A percentile compares a stretch with the other conserved stretches of the same genome.
These are phyloP conservation scores for Bungarus multicinctus DNA, from an alignment of 2,113 vertebrate species.

Conservation along the genomic window DNA sequence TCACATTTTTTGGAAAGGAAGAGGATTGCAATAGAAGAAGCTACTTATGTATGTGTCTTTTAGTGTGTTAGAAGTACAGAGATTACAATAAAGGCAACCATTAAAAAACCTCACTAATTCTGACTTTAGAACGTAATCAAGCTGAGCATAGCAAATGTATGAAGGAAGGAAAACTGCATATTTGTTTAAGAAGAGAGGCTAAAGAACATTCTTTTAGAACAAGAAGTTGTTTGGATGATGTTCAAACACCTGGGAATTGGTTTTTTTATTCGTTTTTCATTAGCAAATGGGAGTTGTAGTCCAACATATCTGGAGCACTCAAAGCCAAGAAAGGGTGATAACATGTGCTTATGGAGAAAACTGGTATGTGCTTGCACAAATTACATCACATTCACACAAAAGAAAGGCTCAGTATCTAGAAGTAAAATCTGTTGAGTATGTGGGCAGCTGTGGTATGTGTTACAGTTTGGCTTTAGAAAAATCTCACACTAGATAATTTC, in stretches of 20 bases:
- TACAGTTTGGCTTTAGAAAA: background rate
- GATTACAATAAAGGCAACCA: background rate
- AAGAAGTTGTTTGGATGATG: background rate
- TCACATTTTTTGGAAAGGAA: background rate
- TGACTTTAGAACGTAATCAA: background rate
- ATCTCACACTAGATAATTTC: background rate
- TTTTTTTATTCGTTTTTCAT: background rate
- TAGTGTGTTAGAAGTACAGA: background rate
- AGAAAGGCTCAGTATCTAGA: background rate
- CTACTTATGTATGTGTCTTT: background rate
- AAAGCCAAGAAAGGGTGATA: background rate
- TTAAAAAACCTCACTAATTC: background rate
- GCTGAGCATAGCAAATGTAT: background rate
- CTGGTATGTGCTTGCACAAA: background rate
- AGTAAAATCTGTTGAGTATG: background rate
- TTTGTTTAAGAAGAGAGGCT: background rate
- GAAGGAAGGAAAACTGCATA: background rate
- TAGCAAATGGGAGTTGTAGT: background rate
- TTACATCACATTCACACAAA: background rate
- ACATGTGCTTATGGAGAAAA: background rate
- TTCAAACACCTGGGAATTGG: background rate
- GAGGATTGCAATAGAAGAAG: background rate
- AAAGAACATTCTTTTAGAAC: background rate
- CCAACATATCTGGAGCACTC: background rate
- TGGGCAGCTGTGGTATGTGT: background rate